Conservation (phyloP, 2,113 vertebrate genomes). For the Paratilapia polleni region DNA sequence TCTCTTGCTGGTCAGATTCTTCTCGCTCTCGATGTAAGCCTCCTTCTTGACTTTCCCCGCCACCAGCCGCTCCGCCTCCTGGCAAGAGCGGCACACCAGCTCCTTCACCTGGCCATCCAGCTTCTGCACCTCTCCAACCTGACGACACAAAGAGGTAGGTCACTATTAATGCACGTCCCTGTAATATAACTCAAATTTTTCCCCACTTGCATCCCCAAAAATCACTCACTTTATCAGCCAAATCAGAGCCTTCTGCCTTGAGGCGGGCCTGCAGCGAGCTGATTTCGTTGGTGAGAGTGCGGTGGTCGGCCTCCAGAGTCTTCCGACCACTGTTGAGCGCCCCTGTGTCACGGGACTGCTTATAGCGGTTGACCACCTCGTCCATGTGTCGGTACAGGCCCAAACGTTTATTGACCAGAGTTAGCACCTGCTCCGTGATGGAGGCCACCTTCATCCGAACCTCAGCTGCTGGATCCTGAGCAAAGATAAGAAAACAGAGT, state of each 20-base stretch:
- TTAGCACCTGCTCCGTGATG: conserved; percentile 97
- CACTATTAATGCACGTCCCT: not conserved
- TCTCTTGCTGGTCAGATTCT: conserved; percentile 87
- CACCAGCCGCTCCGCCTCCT: conserved; percentile 94
- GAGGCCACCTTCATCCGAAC: conserved; percentile 99
- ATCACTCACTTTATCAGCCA: conserved; percentile 90
- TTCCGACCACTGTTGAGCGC: conserved; percentile 92
- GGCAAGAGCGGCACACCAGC: conserved; percentile 89
- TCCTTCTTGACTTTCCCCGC: conserved; percentile 98
- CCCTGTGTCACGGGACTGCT: conserved; percentile 92
- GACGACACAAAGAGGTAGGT: not conserved
- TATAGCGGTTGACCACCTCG: conserved; percentile 95
- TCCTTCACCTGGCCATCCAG: conserved; percentile 94
- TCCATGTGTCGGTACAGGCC: conserved; percentile 97
- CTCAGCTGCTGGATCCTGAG: conserved; percentile 95
- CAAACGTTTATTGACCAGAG: conserved; percentile 94
- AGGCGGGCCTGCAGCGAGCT: conserved; percentile 90
- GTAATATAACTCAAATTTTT: not conserved
- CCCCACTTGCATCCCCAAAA: not conserved
- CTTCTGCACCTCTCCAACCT: conserved; percentile 94
- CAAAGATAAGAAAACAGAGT: not conserved
- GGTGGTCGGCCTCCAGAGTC: conserved; percentile 92
- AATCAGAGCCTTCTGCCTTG: conserved; percentile 94
- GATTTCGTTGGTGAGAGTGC: conserved; percentile 89
- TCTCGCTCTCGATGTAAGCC: conserved; percentile 92